A percentile compares a stretch with the other conserved stretches of the same genome.
phyloP scores from a whole-genome alignment of 2,797 vertebrate species.

The Pseudochirops cupreus region DNA sequence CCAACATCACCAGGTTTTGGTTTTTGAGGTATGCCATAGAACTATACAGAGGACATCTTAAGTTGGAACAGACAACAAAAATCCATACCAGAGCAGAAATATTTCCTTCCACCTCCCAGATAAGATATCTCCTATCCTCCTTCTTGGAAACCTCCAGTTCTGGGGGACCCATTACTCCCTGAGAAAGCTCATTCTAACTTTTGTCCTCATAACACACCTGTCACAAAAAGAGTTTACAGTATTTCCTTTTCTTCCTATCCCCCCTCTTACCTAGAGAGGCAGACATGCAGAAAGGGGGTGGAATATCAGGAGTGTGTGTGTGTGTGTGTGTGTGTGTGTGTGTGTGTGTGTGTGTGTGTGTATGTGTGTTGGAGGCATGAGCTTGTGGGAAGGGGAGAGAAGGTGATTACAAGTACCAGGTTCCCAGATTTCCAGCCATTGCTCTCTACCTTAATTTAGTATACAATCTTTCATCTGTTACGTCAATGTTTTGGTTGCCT shows the following conservation, averaged over 20 bases:
- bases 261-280: background rate
- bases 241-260: background rate
- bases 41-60: background rate
- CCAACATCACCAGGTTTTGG: background rate
- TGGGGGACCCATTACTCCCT: background rate
- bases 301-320: background rate
- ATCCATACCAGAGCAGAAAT: background rate
- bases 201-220: background rate
- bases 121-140: background rate
- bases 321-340: too few relatives aligned
- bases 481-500: background rate
- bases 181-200: background rate
- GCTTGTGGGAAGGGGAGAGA: background rate
- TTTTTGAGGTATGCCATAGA: background rate
- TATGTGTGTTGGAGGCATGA: background rate
- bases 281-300: background rate
- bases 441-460: background rate
- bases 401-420: accelerated
- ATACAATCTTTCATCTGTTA: background rate
- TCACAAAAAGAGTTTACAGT: background rate
- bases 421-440: background rate
- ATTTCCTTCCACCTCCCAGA: background rate
- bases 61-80: background rate
- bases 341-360: too few relatives aligned
- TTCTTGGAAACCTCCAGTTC: background rate